phyloP scores from a whole-genome alignment of 1,140 invertebrate genomes.

The Gryllus bimaculatus region DNA sequence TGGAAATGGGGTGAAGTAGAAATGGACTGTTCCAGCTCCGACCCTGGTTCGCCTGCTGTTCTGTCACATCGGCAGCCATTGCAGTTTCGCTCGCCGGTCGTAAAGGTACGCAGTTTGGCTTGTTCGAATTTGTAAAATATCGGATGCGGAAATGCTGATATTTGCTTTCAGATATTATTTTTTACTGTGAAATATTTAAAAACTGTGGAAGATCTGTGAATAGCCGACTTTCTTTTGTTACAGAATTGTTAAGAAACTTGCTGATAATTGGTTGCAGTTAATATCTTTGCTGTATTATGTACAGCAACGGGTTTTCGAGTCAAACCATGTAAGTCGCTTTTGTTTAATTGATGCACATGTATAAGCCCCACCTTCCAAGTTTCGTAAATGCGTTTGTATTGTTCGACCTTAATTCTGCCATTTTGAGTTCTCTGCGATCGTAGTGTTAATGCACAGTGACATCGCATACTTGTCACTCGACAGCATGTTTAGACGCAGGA shows the following conservation, averaged over 20 bases:
- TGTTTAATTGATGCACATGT: not conserved
- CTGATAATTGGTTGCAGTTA: conserved; percentile 6
- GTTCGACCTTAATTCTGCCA: conserved; percentile 17
- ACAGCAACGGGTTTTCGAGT: conserved; percentile 20
- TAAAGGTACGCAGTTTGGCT: not conserved
- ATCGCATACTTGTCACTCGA: not conserved
- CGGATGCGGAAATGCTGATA: too few species aligned
- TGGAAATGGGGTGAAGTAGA: too few species aligned
- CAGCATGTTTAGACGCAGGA: not conserved
- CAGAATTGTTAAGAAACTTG: not conserved
- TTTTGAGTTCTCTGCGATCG: conserved; percentile 12
- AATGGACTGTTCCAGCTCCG: too few species aligned
- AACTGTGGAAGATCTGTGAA: too few species aligned
- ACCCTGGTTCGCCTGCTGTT: not conserved
- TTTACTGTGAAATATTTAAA: too few species aligned
- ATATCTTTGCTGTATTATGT: conserved; percentile 21
- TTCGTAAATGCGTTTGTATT: not conserved
- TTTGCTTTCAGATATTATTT: too few species aligned
- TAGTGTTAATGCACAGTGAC: not conserved
- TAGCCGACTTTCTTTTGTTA: not conserved
- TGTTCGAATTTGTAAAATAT: too few species aligned
- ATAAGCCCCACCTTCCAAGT: not conserved
- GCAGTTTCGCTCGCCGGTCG: conserved; percentile 18
- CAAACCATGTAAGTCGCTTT: conserved; percentile 14
- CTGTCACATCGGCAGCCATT: conserved; percentile 12